Percentiles rank a stretch among this genome's conserved stretches.
These are phyloP conservation scores for Myrmecophaga tridactyla DNA, from an alignment of 2,113 vertebrate genomes.

Conservation along the genomic window DNA sequence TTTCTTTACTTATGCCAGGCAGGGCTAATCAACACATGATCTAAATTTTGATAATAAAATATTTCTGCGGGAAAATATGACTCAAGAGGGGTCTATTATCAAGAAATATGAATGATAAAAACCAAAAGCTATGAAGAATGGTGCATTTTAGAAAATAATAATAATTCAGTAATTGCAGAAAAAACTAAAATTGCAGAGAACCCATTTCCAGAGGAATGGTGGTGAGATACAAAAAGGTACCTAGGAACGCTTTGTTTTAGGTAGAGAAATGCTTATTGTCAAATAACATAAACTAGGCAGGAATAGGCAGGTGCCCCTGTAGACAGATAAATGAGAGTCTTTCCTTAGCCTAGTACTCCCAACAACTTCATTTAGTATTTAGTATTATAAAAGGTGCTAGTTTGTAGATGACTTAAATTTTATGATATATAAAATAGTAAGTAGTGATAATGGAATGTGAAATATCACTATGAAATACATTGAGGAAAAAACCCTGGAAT, in stretches of 20 bases:
- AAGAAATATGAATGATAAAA: constrained; percentile 1
- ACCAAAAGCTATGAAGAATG: not conserved
- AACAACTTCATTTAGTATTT: constrained; percentile 11
- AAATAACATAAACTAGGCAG: not conserved
- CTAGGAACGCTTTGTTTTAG: not conserved
- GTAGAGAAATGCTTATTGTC: constrained; percentile 25
- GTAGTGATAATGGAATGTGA: not conserved
- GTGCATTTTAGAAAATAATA: not conserved
- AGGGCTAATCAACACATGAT: constrained; percentile 3
- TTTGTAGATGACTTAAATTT: not conserved
- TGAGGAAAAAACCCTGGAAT: not conserved
- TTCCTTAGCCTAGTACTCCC: not conserved
- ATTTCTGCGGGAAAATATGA: not conserved
- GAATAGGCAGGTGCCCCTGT: not conserved
- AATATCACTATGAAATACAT: not conserved
- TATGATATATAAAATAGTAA: not conserved
- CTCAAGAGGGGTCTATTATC: not conserved
- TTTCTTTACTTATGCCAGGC: not conserved
- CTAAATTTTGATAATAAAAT: constrained; percentile 27
- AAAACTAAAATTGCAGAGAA: not conserved
- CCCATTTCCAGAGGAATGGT: not conserved
- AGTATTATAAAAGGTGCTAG: not conserved
- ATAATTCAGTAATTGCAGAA: not conserved
- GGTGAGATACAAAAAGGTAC: not conserved
- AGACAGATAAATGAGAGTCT: not conserved